Evolutionary conservation across 2,888 invertebrate genomes (phyloP), one percentile per base, ranked within the genome.

Genomic region (Hyposoter dolosus): DNA sequence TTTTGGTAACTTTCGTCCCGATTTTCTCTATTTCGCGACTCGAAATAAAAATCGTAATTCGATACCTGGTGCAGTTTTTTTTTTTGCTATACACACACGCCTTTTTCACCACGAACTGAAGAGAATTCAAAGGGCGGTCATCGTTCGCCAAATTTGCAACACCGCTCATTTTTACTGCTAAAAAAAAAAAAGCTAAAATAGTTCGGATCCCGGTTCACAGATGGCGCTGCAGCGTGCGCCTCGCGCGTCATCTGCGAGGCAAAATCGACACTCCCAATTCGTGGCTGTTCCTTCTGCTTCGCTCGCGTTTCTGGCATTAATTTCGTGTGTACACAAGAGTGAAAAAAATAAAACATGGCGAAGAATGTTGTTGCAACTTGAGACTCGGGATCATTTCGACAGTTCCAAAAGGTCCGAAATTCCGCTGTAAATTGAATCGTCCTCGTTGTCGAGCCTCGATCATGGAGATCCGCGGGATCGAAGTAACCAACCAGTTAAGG

Each of bases 401-500:
- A 65, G 53, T 63, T 60, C 5, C 47, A 79, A 28, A n/a, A 50
- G 9, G 1, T 32, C 47, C 68, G 45, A 66, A 50, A 45, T 40
- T 56, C 10, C 6, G 17, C 4, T 47, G 10, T 47, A 10, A 63
- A 63, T n/a, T 28, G 43, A 63, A 60, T 53, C 10, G 32, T 72
- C 3, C n/a, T 19, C n/a, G 53, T 35, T 17, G 28, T 23, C 32
- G 12, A 23, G 12, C 3, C 56, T 28, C 28, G 81, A 89, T 65
- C 75, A 97, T 97, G 97, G 97, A 97, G 91, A 96, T 96, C 91
- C 96, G 97, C 93, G 97, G 98, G 90, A 96, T 97, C 89, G 98
- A 98, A 95, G 97, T 98, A 90, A 97, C 97, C 12, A 97, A 97
- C 93, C 98, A 98, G 95, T 97, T 98, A 95, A 95, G 97, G 95